These are phyloP conservation scores for Pelodiscus sinensis DNA, from an alignment of 2,113 vertebrate genomes.

Conservation along the genomic window DNA sequence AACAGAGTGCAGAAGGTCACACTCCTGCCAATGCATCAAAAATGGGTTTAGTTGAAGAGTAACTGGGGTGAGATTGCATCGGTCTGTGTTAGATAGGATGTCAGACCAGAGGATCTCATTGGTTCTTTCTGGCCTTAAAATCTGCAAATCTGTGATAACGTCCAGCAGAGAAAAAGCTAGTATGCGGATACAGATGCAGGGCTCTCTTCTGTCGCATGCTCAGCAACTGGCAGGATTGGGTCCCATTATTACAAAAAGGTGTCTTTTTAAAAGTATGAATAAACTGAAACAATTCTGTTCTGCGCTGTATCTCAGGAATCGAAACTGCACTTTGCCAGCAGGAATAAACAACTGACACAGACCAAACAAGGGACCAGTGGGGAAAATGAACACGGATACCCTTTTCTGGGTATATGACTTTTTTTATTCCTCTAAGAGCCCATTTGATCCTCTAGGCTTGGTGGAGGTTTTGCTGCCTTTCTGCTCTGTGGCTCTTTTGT, in stretches of 20 bases:
- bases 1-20: background rate
- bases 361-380: background rate
- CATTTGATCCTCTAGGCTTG: background rate
- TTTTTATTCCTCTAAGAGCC: background rate
- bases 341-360: background rate
- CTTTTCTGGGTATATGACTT: background rate
- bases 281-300: background rate
- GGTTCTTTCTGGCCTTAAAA: background rate
- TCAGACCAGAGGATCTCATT: background rate
- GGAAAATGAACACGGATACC: background rate
- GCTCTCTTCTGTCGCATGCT: background rate
- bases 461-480: background rate
- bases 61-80: conserved; percentile 2
- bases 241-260: background rate
- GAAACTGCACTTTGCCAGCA: background rate
- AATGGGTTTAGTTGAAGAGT: background rate
- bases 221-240: background rate
- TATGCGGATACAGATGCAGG: background rate
- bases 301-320: background rate
- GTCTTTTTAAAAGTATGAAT: background rate
- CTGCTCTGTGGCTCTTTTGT: background rate
- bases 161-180: background rate
- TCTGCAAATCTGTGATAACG: background rate
- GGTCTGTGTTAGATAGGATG: background rate
- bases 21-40: background rate